Evolutionary conservation across 1,140 invertebrate genomes (phyloP), one percentile per base, ranked within the genome.

Genomic region (Ceratina australensis): DNA sequence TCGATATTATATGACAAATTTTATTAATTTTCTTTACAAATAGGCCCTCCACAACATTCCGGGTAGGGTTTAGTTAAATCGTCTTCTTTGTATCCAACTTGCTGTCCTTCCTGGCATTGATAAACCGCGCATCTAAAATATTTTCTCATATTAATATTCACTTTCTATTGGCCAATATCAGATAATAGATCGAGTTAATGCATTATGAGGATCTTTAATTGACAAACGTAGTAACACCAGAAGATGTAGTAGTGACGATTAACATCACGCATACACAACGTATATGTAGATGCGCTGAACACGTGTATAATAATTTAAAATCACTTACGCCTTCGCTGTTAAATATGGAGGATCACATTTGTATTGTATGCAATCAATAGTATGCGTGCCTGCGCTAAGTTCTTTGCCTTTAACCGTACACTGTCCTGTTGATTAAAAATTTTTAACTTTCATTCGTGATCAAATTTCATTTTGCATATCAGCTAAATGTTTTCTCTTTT

Each of bases 51-150:
- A 24, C 81, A 83, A 26, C 76, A 83, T n/a, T 77, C 18, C 1
- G 84, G 76, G 26, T 47, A 79, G 69, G 74, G 26, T 26, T 75
- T 64, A 2, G 12, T 79, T 18, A 59, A 0, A 59, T 84, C 73
- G 22, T 0, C 1, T 28, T 61, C 15, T 4, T 18, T 47, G n/a
- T 81, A 80, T 18, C 59, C 75, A 18, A 67, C 74, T 63, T 47
- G 1, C 3, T 65, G 20, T 24, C 22, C 24, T 22, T 67, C 60
- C 4, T 0, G 0, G 20, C 81, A 83, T 1, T 0, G 3, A 12
- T 15, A 49, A 13, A 8, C 0, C 8, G 75, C 26, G 12, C 81
- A 85, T 8, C 78, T 81, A 18, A 12, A 73, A 74, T 50, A 57
- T 65, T 64, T 49, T 42, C 33, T 42, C 8, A 42, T 42, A 42